phyloP scores from a whole-genome alignment of 2,888 invertebrate genomes.

The Dione juno region DNA sequence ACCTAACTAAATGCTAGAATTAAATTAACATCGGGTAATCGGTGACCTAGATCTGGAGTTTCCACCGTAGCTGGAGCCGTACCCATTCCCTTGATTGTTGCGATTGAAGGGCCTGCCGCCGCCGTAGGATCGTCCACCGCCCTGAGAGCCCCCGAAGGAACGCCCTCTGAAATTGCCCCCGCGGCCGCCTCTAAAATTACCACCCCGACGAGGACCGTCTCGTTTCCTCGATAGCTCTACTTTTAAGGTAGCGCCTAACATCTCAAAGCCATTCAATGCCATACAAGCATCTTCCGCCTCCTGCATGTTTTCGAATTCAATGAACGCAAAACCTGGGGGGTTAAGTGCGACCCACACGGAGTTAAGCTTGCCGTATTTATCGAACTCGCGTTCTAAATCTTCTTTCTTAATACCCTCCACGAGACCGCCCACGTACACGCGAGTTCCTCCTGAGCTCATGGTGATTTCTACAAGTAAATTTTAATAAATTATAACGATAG shows the following conservation, averaged over 20 bases:
- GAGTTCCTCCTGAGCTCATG: slow-evolving; percentile 85
- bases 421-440: slow-evolving; percentile 95
- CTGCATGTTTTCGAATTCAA: slow-evolving; percentile 94
- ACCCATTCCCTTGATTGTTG: slow-evolving; percentile 77
- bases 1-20: slow-evolving; percentile 79
- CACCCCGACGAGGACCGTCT: slow-evolving; percentile 87
- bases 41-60: slow-evolving; percentile 82
- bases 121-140: slow-evolving; percentile 57
- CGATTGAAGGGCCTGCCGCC: slow-evolving; percentile 69
- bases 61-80: slow-evolving; percentile 73
- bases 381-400: slow-evolving; percentile 94
- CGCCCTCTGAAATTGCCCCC: slow-evolving; percentile 79
- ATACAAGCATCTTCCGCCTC: slow-evolving; percentile 96
- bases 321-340: slow-evolving; percentile 97
- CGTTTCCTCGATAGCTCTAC: slow-evolving; percentile 94
- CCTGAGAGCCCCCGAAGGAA: slow-evolving; percentile 70
- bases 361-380: slow-evolving; percentile 95
- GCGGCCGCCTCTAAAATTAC: slow-evolving; percentile 82
- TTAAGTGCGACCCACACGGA: slow-evolving; percentile 97
- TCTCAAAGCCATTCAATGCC: slow-evolving; percentile 93
- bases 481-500: slow-evolving; percentile 30
- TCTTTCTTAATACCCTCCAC: slow-evolving; percentile 95
- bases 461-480: slow-evolving; percentile 51
- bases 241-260: slow-evolving; percentile 93
- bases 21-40: slow-evolving; percentile 76